Conservation (phyloP, 2,797 vertebrate genomes). For the Tapirus indicus region DNA sequence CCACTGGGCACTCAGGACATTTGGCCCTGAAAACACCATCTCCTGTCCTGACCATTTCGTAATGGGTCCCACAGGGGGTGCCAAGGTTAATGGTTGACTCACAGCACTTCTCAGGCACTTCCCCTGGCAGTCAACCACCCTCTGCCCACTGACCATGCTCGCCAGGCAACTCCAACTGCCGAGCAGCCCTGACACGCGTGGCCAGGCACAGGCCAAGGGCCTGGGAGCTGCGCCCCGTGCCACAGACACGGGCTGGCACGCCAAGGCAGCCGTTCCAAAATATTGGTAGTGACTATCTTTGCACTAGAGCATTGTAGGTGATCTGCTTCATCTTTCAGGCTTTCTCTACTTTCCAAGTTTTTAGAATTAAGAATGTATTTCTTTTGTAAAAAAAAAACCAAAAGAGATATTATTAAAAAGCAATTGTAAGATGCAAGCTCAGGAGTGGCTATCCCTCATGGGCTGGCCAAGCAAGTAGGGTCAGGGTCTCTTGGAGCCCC, state of each 20-base stretch:
- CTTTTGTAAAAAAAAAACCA: neutral
- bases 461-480: neutral
- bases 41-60: neutral
- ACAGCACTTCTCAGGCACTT: fast-evolving
- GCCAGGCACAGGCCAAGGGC: neutral
- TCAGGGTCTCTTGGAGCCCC: neutral
- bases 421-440: neutral
- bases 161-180: neutral
- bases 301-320: fast-evolving
- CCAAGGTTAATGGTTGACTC: neutral
- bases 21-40: neutral
- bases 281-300: fast-evolving
- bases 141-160: neutral
- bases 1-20: neutral
- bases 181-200: fast-evolving
- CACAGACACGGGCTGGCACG: fast-evolving
- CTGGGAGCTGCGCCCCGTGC: fast-evolving
- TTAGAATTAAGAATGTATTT: neutral
- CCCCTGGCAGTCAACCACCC: neutral
- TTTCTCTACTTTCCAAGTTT: neutral
- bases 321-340: neutral
- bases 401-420: neutral
- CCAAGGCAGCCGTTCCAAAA: neutral
- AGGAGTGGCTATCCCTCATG: neutral
- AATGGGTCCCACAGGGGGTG: fast-evolving